Evolutionary conservation across 2,888 invertebrate genomes (phyloP).

Genomic region (Netelia virgata): DNA sequence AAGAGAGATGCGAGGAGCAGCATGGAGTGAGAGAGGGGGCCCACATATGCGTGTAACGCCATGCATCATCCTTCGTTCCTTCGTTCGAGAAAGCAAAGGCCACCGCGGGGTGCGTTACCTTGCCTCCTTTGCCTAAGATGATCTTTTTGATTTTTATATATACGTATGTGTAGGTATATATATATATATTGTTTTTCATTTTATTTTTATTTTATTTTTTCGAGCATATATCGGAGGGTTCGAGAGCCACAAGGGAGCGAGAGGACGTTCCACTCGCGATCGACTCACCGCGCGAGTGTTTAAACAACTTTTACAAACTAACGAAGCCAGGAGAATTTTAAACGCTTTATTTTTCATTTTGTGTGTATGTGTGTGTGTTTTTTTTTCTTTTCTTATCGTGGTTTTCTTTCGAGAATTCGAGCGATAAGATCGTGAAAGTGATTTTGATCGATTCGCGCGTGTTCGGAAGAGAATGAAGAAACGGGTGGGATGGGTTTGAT

Average conservation of each 20-base stretch:
- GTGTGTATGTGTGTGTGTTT: no score
- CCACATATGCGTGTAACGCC: slow-evolving; percentile 83
- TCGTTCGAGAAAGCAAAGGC: slow-evolving; percentile 82
- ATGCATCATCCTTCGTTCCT: slow-evolving; percentile 83
- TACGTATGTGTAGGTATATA: no score
- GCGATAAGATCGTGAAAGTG: neutral
- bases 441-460: slow-evolving; percentile 36
- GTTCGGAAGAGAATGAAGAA: neutral
- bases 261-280: slow-evolving; percentile 58
- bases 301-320: slow-evolving; percentile 23
- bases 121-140: slow-evolving; percentile 79
- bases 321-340: neutral
- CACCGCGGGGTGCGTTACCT: slow-evolving; percentile 84
- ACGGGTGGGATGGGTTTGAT: slow-evolving; percentile 17
- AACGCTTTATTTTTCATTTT: neutral
- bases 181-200: no score
- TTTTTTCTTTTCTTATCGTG: no score
- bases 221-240: slow-evolving; percentile 26
- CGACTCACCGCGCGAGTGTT: neutral
- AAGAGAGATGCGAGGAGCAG: slow-evolving; percentile 15
- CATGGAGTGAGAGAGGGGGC: slow-evolving; percentile 62
- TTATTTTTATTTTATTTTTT: slow-evolving; percentile 9
- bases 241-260: slow-evolving; percentile 18
- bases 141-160: neutral
- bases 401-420: no score